Base-by-base conservation (phyloP, 2,113 vertebrate genomes). In the Morone chrysops region DNA sequence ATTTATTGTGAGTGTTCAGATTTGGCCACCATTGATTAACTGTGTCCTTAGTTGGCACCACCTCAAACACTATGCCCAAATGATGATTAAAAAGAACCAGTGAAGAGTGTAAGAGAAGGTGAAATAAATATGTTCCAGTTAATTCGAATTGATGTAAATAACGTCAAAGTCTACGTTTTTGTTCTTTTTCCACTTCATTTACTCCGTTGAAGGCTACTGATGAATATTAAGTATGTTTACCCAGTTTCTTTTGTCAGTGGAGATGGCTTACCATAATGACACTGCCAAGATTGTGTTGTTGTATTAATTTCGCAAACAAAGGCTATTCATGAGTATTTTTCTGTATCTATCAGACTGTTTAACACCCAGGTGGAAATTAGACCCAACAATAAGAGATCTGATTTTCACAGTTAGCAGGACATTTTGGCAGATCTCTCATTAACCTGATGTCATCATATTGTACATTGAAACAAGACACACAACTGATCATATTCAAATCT, bases 221-320 rank as follows among this genome's bases (percentile, higher is more conserved):
- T 94, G 94, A 94, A 96, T 95, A 94, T 93, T 93, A 94, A 95
- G 89, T 83, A 66, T 92, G 93, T 95, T 95, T 94, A 90, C 89
- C 65, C 83, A 54, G 51, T 68, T 75, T 82, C 70, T 60, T 87
- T 92, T 93, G 88, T 92, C 84, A 84, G 73, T 18, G 66, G 63
- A 91, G 89, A 91, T 89, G 84, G 81, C 85, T 81, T 80, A 79
- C 84, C 82, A 66, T 90, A 92, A 92, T 88, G 91, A 90, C 86
- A 76, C 65, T 78, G 90, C 89, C 92, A 89, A 91, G 82, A 92
- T 82, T 80, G 85, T 83, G 84, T 87, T 88, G 88, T 89, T 90
- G 88, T 91, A 94, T 94, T 94, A 89, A 93, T 94, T 85, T 91
- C 67, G 57, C 81, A 91, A 91, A 91, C 92, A 93, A 94, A 92